phyloP scores from a whole-genome alignment of 2,888 invertebrate species.

The Zeuzera pyrina region DNA sequence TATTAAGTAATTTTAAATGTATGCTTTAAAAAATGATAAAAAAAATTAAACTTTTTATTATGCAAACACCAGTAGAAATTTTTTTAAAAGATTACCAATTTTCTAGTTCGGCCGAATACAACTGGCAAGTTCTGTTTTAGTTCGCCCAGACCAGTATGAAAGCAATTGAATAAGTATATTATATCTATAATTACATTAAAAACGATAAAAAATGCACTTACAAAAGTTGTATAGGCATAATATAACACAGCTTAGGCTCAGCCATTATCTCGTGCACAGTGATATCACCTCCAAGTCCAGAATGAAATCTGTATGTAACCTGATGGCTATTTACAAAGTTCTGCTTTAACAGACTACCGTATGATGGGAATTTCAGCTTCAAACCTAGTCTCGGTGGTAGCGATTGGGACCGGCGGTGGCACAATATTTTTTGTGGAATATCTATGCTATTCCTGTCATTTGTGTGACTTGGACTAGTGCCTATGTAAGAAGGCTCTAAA shows the following conservation, averaged over 20 bases:
- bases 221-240: slow-evolving; percentile 90
- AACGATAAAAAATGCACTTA: slow-evolving; percentile 61
- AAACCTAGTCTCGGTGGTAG: slow-evolving; percentile 86
- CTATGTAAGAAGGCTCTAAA: slow-evolving; percentile 82
- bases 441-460: slow-evolving; percentile 55
- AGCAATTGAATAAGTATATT: neutral
- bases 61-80: too few relatives aligned
- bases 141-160: too few relatives aligned
- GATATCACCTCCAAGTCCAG: slow-evolving; percentile 92
- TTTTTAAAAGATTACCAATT: too few relatives aligned
- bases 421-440: slow-evolving; percentile 42
- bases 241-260: slow-evolving; percentile 88
- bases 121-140: too few relatives aligned
- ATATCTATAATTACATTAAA: neutral
- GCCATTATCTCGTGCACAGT: slow-evolving; percentile 95
- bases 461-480: slow-evolving; percentile 79
- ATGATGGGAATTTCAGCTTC: slow-evolving; percentile 86
- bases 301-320: slow-evolving; percentile 89
- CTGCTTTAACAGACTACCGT: slow-evolving; percentile 78
- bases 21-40: too few relatives aligned
- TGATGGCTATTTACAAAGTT: slow-evolving; percentile 83
- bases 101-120: too few relatives aligned
- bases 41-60: too few relatives aligned
- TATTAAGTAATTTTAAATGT: too few relatives aligned
- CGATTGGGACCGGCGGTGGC: slow-evolving; percentile 83